A percentile compares a stretch with the other conserved stretches of the same genome.
Evolutionary conservation across 2,888 invertebrate species (phyloP).

Genomic region (Agonopterix arenella): DNA sequence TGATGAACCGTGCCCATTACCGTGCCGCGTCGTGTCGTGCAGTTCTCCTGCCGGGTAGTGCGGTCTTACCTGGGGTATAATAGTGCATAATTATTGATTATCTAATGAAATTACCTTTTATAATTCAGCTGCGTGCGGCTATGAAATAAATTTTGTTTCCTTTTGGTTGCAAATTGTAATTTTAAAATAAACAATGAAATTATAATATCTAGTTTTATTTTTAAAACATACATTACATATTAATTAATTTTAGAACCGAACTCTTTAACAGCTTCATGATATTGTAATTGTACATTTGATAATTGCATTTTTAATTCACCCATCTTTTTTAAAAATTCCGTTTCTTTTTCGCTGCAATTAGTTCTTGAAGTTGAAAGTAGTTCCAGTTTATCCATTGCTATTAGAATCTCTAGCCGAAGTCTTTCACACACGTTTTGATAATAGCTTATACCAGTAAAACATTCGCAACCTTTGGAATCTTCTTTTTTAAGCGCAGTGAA

Average conservation of each 20-base stretch:
- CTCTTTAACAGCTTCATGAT: conserved; percentile 13
- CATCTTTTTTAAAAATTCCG: conserved; percentile 13
- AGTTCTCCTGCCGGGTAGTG: too few relatives aligned
- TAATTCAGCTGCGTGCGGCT: too few relatives aligned
- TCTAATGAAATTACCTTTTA: too few relatives aligned
- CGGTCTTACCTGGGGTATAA: too few relatives aligned
- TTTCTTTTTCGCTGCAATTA: conserved; percentile 4
- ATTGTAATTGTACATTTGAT: conserved; percentile 13
- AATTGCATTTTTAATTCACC: conserved; percentile 13
- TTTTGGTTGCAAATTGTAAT: background rate
- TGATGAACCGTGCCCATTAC: too few relatives aligned
- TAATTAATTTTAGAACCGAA: conserved; percentile 1
- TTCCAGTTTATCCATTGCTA: conserved; percentile 20
- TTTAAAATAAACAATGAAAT: background rate
- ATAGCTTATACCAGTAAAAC: background rate
- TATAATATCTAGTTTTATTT: background rate
- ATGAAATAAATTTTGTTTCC: too few relatives aligned
- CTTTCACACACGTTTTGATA: conserved; percentile 20
- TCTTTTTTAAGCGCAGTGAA: conserved; percentile 10
- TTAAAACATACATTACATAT: background rate
- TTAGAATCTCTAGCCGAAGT: conserved; percentile 18
- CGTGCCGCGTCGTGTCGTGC: too few relatives aligned
- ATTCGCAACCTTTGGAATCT: background rate
- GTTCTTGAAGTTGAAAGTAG: conserved; percentile 2
- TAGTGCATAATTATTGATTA: too few relatives aligned